Base-by-base conservation (phyloP, 2,113 vertebrate genomes). In the Ammodytes marinus region DNA sequence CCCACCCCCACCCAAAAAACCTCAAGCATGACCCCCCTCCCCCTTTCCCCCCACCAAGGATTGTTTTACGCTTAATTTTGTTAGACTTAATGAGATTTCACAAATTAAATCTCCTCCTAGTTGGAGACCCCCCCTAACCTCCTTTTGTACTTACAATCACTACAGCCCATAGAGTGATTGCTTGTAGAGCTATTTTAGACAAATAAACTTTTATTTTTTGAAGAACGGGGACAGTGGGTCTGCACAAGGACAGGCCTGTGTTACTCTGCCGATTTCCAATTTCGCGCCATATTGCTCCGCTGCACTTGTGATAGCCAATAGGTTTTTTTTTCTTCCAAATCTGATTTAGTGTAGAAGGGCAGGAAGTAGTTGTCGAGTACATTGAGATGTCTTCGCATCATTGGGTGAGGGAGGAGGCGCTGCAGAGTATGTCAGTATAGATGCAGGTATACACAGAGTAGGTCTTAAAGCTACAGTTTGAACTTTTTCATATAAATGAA, bases 81-180 rank as follows among this genome's bases (percentile, higher is more conserved):
- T 99, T 98, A 96, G 96, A 95, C 96, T 96, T 98, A 99, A 98
- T 97, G 96, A 98, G 96, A 98, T 99, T 98, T 98, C 91, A 69
- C 96, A 98, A 98, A 99, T 99, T 97, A 99, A 98, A 98, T 98
- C 97, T 98, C 94, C 96, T 96, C 96, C 95, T 94, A 91, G 96
- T 95, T 93, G 93, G 96, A 96, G 94, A 94, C 92, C 95, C 79
- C 73, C 78, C 71, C 15, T 39, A 12, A 45, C 75, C 69, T 55
- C 74, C 54, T 13, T 35, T 39, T 57, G 55, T 40, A 39, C 70
- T 69, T 72, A 79, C 95, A 86, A 84, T 77, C 80, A 83, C 83
- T 95, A 94, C 95, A 95, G 95, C 94, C 95, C 94, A 92, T 92
- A 89, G 91, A 94, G 89, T 92, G 93, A 95, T 95, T 96, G 95